Conservation (phyloP, 2,113 vertebrate species). For the Halichoeres trimaculatus region DNA sequence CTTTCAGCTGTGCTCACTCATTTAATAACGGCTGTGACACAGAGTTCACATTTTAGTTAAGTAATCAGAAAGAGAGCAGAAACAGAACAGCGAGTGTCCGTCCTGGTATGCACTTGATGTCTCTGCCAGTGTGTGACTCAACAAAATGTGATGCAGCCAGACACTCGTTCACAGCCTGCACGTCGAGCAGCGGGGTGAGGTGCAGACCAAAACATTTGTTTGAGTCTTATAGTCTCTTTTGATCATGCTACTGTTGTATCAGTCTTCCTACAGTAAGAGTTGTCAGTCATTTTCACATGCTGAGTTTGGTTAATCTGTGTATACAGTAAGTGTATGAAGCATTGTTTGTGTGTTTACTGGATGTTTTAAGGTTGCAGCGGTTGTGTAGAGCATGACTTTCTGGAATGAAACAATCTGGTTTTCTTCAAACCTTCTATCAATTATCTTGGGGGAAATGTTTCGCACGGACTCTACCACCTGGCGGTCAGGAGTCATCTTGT, state of each 20-base stretch:
- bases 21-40: slow-evolving; percentile 43
- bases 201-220: slow-evolving; percentile 3
- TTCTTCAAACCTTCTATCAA: slow-evolving; percentile 25
- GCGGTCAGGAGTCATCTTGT: slow-evolving; percentile 15
- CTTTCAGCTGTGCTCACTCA: slow-evolving; percentile 10
- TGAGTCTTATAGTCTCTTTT: neutral
- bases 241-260: neutral
- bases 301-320: neutral
- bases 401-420: slow-evolving; percentile 34
- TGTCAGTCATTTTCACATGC: neutral
- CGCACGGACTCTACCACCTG: slow-evolving; percentile 34
- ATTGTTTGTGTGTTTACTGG: slow-evolving; percentile 6
- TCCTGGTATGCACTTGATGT: slow-evolving; percentile 61
- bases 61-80: slow-evolving; percentile 36
- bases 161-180: slow-evolving; percentile 23
- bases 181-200: slow-evolving; percentile 13
- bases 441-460: slow-evolving; percentile 20
- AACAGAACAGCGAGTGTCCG: slow-evolving; percentile 50
- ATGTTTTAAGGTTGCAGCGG: slow-evolving; percentile 9
- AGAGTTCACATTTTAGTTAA: slow-evolving; percentile 20
- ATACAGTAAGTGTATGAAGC: neutral
- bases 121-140: slow-evolving; percentile 57
- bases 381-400: slow-evolving; percentile 25
- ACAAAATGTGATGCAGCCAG: slow-evolving; percentile 44
- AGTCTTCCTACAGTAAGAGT: neutral